Conservation (phyloP, 2,113 vertebrate species). For the Brachyhypopomus gauderio region DNA sequence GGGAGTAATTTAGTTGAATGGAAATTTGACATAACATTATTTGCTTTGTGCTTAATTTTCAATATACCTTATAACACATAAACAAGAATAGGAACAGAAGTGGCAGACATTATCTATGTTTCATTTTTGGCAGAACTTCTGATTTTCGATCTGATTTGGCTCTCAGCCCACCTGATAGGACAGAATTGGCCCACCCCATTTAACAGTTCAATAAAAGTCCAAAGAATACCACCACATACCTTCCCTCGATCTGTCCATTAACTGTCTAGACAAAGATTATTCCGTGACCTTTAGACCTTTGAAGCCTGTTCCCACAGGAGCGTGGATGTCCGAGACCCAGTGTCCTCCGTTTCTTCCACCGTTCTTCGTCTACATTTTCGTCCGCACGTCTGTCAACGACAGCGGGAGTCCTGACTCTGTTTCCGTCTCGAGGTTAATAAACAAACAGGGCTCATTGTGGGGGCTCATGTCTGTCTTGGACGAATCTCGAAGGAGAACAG, state of each 20-base stretch:
- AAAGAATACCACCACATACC: background rate
- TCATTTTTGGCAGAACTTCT: background rate
- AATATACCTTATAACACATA: no score
- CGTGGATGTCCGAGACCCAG: background rate
- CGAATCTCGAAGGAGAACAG: slow-evolving; percentile 1
- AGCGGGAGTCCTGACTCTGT: background rate
- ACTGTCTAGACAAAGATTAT: slow-evolving; percentile 29
- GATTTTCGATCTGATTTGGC: background rate
- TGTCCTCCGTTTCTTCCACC: background rate
- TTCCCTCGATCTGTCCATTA: background rate
- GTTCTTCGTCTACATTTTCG: background rate
- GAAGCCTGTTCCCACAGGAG: background rate
- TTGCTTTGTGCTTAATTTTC: no score
- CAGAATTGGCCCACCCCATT: background rate
- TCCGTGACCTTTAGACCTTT: slow-evolving; percentile 10
- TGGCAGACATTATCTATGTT: background rate
- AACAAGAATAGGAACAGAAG: no score
- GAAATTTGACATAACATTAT: no score
- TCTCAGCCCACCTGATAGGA: background rate
- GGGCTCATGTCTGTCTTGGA: background rate
- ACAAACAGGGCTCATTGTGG: background rate
- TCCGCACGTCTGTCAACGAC: background rate
- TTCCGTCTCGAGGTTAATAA: background rate
- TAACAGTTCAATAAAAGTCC: slow-evolving; percentile 3
- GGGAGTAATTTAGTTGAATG: no score